phyloP scores from a whole-genome alignment of 2,113 vertebrate species.

The Chrysemys picta region DNA sequence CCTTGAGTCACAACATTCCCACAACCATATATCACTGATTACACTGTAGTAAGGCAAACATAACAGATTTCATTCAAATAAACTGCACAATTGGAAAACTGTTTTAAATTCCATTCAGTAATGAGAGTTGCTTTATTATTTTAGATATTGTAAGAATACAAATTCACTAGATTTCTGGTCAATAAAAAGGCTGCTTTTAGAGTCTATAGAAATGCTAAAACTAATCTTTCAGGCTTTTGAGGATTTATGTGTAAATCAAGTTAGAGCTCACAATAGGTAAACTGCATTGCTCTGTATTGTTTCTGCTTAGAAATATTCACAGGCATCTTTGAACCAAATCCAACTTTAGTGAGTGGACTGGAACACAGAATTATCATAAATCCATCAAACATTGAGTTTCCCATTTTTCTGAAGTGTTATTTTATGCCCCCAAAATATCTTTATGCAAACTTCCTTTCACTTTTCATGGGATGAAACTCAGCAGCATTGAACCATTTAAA shows the following conservation, averaged over 20 bases:
- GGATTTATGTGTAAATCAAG: constrained; percentile 63
- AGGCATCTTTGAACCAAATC: constrained; percentile 24
- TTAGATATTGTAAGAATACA: constrained; percentile 20
- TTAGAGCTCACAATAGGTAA: background rate
- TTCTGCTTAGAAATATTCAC: constrained; percentile 49
- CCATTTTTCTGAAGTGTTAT: constrained; percentile 33
- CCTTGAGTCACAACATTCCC: constrained; percentile 45
- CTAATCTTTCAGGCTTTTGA: background rate
- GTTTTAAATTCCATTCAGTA: constrained; percentile 63
- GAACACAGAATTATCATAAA: background rate
- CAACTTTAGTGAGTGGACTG: background rate
- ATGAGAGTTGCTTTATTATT: constrained; percentile 58
- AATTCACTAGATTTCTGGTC: constrained; percentile 49
- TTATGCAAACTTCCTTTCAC: background rate
- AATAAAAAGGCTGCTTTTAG: constrained; percentile 56
- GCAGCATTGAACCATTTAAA: rapidly evolving
- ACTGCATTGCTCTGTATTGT: background rate
- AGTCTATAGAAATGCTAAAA: constrained; percentile 40
- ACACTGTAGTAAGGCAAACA: constrained; percentile 53
- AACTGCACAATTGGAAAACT: constrained; percentile 43
- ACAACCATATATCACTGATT: constrained; percentile 50
- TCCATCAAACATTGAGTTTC: constrained; percentile 50
- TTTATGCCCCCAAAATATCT: background rate
- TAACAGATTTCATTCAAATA: constrained; percentile 69
- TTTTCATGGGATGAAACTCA: background rate